Evolutionary conservation across 2,797 vertebrate species (phyloP).

Genomic region (Pantherophis vulpinus): DNA sequence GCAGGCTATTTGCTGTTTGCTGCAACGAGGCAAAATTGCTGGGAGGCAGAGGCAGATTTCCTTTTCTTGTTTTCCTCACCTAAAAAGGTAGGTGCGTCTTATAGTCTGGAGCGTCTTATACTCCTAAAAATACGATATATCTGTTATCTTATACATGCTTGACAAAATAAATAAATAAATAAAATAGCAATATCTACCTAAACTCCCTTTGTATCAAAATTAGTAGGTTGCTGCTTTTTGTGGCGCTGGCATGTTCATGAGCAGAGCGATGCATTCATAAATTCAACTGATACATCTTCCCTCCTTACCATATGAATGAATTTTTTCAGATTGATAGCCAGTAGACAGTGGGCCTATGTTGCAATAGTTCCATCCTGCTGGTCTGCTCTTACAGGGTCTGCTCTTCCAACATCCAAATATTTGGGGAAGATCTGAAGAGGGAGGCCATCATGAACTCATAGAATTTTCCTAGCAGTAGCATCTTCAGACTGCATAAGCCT

Average conservation of each 20-base stretch:
- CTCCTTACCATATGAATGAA: neutral
- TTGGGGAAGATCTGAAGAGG: neutral
- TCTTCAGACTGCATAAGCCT: neutral
- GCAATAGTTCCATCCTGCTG: neutral
- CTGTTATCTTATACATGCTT: no score
- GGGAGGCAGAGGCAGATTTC: no score
- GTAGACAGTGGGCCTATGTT: neutral
- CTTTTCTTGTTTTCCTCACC: no score
- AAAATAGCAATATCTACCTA: neutral
- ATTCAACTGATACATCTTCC: neutral
- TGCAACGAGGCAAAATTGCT: no score
- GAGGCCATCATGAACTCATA: neutral
- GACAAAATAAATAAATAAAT: no score
- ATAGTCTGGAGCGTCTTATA: no score
- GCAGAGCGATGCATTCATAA: neutral
- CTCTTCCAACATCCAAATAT: neutral
- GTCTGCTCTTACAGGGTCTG: neutral
- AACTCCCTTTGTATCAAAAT: neutral
- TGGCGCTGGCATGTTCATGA: neutral
- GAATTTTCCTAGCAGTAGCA: neutral
- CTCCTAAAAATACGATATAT: no score
- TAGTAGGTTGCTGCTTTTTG: neutral
- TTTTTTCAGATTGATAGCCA: neutral
- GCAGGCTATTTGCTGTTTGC: no score
- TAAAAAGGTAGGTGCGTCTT: no score